A percentile compares a stretch with the other conserved stretches of the same genome.
Conservation (phyloP, 2,888 invertebrate species). For the Pterostichus madidus region DNA sequence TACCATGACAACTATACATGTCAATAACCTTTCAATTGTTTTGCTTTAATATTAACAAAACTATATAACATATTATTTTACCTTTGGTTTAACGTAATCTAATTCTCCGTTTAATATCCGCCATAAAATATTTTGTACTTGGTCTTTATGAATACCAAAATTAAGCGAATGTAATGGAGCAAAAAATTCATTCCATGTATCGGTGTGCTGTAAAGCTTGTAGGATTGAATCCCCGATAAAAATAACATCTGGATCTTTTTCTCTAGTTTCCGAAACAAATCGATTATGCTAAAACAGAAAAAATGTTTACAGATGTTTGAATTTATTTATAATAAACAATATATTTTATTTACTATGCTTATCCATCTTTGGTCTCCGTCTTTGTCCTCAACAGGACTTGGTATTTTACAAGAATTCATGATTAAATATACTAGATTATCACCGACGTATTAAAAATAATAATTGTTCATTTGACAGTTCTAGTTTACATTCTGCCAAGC, state of each 20-base stretch:
- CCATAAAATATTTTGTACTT: conserved; percentile 94
- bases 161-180: conserved; percentile 95
- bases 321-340: not conserved
- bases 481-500: conserved; percentile 45
- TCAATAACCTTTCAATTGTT: conserved; percentile 22
- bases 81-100: conserved; percentile 93
- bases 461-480: conserved; percentile 56
- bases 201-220: conserved; percentile 89
- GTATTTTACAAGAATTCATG: conserved; percentile 87
- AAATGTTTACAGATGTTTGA: not conserved
- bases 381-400: conserved; percentile 86
- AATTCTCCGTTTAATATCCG: conserved; percentile 93
- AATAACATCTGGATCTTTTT: conserved; percentile 94
- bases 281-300: conserved; percentile 86
- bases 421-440: conserved; percentile 58
- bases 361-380: conserved; percentile 94
- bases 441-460: conserved; percentile 47
- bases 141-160: conserved; percentile 93
- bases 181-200: conserved; percentile 94
- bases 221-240: conserved; percentile 94
- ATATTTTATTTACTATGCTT: conserved; percentile 81
- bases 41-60: conserved; percentile 39
- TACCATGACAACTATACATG: conserved; percentile 42
- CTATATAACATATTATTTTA: too few relatives aligned
- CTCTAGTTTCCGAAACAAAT: conserved; percentile 90